Base-by-base conservation (phyloP, 2,113 vertebrate genomes). In the Peromyscus californicus region DNA sequence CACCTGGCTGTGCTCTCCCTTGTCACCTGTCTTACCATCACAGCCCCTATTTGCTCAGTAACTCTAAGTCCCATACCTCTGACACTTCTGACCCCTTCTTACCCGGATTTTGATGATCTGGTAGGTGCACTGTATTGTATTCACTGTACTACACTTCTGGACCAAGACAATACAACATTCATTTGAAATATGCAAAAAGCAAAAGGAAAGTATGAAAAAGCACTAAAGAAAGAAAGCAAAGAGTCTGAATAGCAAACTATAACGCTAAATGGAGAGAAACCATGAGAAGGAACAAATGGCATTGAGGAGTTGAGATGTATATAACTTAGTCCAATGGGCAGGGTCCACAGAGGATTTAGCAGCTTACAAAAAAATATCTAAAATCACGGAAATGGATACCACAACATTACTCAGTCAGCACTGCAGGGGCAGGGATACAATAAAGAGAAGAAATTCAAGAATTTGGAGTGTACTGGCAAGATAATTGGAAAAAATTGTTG, bases 1-100 rank as follows among this genome's bases (percentile, higher is more conserved):
- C 7, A 19, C 48, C 8, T 54, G 29, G 33, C 1, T 0, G 0
- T 36, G 21, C 4, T 21, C 8, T 79, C 7, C 26, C 42, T 78
- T 48, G 75, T 26, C 2, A 13, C 75, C 45, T 78, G 26, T 78
- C 26, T 78, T 78, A 12, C 5, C 11, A 26, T 48, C 24, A 29
- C 26, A 26, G 24, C 42, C 26, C 42, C 11, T 75, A 22, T 78
- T 45, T 31, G 13, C 39, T 5, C 42, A 22, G 13, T 31, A 6
- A 48, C 12, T 45, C 39, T 51, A 19, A n/a, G 16, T n/a, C 16
- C 26, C 4, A 45, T 78, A 48, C 13, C 6, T 21, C 12, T 48
- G 42, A 78, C 75, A 48, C 42, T 7, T 78, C 24, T 48, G 11
- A 0, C 9, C 26, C 26, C 16, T 36, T 54, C 78, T 80, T 54